Conservation (phyloP, 1,140 invertebrate species). For the Phortica variegata region DNA sequence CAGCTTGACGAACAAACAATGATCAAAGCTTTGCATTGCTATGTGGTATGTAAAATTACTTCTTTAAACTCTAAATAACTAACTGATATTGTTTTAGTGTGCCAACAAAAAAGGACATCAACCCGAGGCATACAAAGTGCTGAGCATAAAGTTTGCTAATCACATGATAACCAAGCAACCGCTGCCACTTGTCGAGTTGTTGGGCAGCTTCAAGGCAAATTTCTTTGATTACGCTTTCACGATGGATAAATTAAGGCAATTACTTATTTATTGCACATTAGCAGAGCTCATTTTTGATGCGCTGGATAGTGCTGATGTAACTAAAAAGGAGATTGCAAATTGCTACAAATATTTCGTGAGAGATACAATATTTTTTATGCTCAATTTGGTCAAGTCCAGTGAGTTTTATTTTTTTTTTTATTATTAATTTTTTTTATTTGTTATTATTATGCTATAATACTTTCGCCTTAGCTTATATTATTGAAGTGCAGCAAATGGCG, state of each 20-base stretch:
- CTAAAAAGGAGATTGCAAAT: background rate
- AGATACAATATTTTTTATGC: slow-evolving; percentile 36
- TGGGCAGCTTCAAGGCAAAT: slow-evolving; percentile 29
- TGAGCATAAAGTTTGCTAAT: too few species aligned
- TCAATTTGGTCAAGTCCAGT: slow-evolving; percentile 25
- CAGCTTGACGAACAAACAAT: too few species aligned
- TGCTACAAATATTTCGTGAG: slow-evolving; percentile 23
- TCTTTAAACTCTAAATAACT: too few species aligned
- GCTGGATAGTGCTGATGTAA: background rate
- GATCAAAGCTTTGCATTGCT: too few species aligned
- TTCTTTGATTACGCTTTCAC: slow-evolving; percentile 24
- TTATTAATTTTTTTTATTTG: background rate
- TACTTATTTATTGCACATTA: slow-evolving; percentile 30
- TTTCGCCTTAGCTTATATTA: slow-evolving; percentile 23
- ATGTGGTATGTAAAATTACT: too few species aligned
- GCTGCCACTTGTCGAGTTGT: slow-evolving; percentile 27
- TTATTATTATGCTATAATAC: too few species aligned
- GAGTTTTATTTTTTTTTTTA: too few species aligned
- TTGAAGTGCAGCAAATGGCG: slow-evolving; percentile 19
- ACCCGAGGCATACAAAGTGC: too few species aligned
- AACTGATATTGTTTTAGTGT: too few species aligned
- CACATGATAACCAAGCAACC: slow-evolving; percentile 27
- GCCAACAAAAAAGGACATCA: too few species aligned
- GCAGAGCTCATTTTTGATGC: slow-evolving; percentile 32
- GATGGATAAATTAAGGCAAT: slow-evolving; percentile 20